A percentile compares a stretch with the other conserved stretches of the same genome.
Conservation (phyloP, 2,797 vertebrate genomes). For the Spinus pinus region DNA sequence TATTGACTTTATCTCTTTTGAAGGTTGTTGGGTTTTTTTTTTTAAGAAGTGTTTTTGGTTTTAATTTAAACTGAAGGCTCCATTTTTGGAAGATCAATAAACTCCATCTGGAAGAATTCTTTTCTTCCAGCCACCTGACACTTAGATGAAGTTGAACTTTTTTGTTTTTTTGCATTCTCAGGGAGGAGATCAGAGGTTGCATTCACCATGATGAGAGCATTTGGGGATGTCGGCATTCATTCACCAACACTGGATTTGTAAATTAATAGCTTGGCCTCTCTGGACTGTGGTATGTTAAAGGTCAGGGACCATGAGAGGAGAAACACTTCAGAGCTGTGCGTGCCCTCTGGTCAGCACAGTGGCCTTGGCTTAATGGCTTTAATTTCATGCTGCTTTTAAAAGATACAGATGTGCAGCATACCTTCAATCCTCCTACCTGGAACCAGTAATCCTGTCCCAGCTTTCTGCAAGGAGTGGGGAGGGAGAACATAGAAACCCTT, state of each 20-base stretch:
- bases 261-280: conserved; percentile 44
- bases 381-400: conserved; percentile 39
- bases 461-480: not conserved
- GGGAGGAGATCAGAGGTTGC: conserved; percentile 19
- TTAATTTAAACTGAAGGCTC: conserved; percentile 44
- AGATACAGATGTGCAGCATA: conserved; percentile 8
- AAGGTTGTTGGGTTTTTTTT: not conserved
- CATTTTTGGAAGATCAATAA: conserved; percentile 54
- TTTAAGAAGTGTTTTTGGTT: not conserved
- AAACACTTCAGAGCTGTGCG: not conserved
- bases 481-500: not conserved
- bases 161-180: not conserved
- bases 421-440: conserved; percentile 17
- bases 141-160: conserved; percentile 7
- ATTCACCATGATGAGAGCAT: conserved; percentile 11
- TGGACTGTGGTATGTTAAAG: conserved; percentile 24
- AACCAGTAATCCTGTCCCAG: conserved; percentile 7
- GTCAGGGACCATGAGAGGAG: conserved; percentile 15
- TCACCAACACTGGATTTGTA: conserved; percentile 16
- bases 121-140: conserved; percentile 39
- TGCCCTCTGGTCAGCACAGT: conserved; percentile 33
- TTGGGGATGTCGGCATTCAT: not conserved
- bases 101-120: conserved; percentile 41
- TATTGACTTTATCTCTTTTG: conserved; percentile 12
- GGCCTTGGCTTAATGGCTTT: conserved; percentile 26